Conservation (phyloP, 2,888 invertebrate species). For the Rhopalosiphum nymphaeae region DNA sequence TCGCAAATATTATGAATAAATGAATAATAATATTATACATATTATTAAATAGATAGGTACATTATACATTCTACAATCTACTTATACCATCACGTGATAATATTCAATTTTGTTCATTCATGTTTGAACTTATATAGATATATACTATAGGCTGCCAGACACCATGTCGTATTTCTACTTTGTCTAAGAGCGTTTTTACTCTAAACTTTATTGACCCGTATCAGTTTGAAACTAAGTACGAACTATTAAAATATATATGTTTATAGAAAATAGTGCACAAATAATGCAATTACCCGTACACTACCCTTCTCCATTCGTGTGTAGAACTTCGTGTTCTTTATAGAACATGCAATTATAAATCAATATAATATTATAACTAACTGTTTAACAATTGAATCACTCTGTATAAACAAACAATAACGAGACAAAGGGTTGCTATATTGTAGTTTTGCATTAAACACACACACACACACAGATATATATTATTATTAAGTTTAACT, state of each 20-base stretch:
- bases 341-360: slow-evolving; percentile 12
- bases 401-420: slow-evolving; percentile 51
- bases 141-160: neutral
- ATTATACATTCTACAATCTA: neutral
- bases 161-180: neutral
- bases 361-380: neutral
- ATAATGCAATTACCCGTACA: neutral
- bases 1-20: neutral
- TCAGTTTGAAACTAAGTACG: neutral
- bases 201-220: neutral
- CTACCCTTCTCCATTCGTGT: neutral
- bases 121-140: neutral
- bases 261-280: neutral
- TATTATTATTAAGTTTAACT: neutral
- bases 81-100: too few species aligned
- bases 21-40: neutral
- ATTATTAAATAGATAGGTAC: too few species aligned
- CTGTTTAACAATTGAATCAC: neutral
- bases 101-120: neutral
- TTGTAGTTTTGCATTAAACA: neutral
- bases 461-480: neutral
- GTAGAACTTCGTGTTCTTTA: neutral
- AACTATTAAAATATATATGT: neutral
- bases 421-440: slow-evolving; percentile 41
- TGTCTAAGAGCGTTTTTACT: neutral